Evolutionary conservation across 2,888 invertebrate genomes (phyloP).

Genomic region (Tolmerus cingulatus): DNA sequence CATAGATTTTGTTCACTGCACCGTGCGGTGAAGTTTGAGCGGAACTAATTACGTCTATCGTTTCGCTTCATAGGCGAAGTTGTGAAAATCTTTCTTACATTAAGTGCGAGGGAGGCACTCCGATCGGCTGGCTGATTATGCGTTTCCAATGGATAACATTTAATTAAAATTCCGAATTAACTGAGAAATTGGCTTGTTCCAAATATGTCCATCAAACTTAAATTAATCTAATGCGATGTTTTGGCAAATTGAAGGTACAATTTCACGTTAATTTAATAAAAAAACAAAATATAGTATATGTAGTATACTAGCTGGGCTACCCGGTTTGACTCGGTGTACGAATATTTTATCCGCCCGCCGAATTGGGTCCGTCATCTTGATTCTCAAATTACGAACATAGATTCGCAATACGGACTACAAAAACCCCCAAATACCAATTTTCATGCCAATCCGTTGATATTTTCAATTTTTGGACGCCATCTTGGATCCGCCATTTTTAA

Average conservation of each 20-base stretch:
- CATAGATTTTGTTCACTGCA: background rate
- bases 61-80: constrained; percentile 17
- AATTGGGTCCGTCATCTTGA: too few species aligned
- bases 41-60: background rate
- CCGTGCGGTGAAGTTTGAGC: background rate
- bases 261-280: background rate
- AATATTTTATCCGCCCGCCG: too few species aligned
- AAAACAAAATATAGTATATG: too few species aligned
- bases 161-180: background rate
- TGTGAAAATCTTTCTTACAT: background rate
- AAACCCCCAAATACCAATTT: too few species aligned
- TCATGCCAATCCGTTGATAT: too few species aligned
- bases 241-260: background rate
- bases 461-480: too few species aligned
- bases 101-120: background rate
- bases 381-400: too few species aligned
- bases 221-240: background rate
- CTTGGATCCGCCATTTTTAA: too few species aligned
- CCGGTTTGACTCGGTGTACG: too few species aligned
- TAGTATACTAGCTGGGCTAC: too few species aligned
- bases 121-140: background rate
- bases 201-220: background rate
- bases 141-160: background rate
- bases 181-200: background rate
- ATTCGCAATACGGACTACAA: too few species aligned